These are phyloP conservation scores for Macrophya alboannulata DNA, from an alignment of 2,888 invertebrate genomes.

Conservation along the genomic window DNA sequence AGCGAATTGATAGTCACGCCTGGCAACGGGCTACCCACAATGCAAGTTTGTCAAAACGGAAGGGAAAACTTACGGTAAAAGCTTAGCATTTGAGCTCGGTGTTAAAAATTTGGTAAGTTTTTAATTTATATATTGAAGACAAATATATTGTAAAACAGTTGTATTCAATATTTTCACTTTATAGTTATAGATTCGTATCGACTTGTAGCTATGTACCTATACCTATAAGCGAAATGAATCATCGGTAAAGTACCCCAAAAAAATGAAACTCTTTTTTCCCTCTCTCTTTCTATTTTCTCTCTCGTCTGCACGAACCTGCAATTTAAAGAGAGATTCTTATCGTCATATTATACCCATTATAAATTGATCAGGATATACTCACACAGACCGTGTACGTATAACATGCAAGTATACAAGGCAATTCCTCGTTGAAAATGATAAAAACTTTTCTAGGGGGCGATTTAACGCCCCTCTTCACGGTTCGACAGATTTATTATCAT, in stretches of 20 bases:
- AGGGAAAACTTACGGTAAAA: neutral
- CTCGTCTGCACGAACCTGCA: slow-evolving; percentile 1
- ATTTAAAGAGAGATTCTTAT: slow-evolving; percentile 1
- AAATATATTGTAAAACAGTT: too few species aligned
- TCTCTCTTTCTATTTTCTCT: neutral
- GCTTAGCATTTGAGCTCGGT: neutral
- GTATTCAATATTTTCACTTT: slow-evolving; percentile 5
- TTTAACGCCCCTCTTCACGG: neutral
- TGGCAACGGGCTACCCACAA: slow-evolving; percentile 44
- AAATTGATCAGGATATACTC: slow-evolving; percentile 8
- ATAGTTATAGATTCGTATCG: neutral
- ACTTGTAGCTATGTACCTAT: neutral
- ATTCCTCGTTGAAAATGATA: neutral
- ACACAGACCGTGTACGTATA: neutral
- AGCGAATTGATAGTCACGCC: neutral
- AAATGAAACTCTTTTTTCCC: neutral
- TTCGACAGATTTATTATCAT: neutral
- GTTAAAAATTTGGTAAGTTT: slow-evolving; percentile 11
- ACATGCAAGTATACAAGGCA: too few species aligned
- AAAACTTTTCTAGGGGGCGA: neutral
- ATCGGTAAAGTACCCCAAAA: neutral
- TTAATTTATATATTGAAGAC: neutral
- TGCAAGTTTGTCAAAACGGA: slow-evolving; percentile 20
- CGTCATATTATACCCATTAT: slow-evolving; percentile 11
- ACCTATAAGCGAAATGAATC: neutral